A percentile compares a stretch with the other conserved stretches of the same genome.
Conservation (phyloP, 2,113 vertebrate genomes). For the Siphamia tubifer region DNA sequence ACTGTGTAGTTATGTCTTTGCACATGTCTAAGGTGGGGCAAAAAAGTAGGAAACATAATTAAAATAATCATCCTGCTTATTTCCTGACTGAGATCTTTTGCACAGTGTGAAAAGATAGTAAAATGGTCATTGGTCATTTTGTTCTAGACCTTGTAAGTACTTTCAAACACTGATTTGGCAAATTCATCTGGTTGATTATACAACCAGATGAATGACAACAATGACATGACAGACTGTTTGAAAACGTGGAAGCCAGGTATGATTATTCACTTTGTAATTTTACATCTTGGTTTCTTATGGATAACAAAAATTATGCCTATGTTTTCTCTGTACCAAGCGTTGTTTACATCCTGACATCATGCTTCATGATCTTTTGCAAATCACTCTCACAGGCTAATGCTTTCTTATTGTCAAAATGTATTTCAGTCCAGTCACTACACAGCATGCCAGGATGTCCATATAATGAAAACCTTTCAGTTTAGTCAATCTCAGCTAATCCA, state of each 20-base stretch:
- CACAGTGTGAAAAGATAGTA: neutral
- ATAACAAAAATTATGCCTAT: no score
- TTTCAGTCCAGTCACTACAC: neutral
- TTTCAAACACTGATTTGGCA: conserved; percentile 14
- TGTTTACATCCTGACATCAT: neutral
- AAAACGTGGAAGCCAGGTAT: neutral
- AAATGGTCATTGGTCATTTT: conserved; percentile 43
- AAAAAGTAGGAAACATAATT: conserved; percentile 11
- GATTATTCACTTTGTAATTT: neutral
- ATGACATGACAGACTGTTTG: conserved; percentile 4
- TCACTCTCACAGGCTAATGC: neutral
- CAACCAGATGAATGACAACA: no score
- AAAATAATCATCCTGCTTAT: conserved; percentile 19
- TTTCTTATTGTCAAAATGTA: neutral
- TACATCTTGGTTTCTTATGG: no score
- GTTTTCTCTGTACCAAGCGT: no score
- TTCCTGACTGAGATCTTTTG: conserved; percentile 13
- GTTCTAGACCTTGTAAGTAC: neutral
- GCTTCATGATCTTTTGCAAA: neutral
- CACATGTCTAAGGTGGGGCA: neutral
- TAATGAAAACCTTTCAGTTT: neutral
- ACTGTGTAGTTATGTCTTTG: neutral
- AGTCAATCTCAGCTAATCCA: neutral
- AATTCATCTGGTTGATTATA: conserved; percentile 33
- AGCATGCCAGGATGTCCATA: neutral